Evolutionary conservation across 2,888 invertebrate species (phyloP).

Genomic region (Terebella lapidaria): DNA sequence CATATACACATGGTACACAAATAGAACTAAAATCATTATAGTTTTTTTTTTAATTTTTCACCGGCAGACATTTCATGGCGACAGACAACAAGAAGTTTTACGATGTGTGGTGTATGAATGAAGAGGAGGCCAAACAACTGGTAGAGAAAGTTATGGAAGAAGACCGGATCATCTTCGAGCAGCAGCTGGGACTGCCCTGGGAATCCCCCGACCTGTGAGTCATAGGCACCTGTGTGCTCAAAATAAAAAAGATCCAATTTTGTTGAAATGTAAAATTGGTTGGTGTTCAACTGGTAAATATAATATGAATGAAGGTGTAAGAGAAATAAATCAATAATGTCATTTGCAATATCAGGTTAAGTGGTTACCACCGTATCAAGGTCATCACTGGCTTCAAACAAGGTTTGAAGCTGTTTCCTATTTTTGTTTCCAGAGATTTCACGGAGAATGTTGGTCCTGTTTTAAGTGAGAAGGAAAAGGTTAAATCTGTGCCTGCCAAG

Average conservation of each 20-base stretch:
- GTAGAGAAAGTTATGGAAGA: conserved; percentile 39
- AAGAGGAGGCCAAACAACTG: conserved; percentile 47
- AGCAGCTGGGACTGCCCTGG: conserved; percentile 51
- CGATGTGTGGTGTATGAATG: conserved; percentile 54
- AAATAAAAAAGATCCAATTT: background rate
- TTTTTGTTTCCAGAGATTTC: conserved; percentile 32
- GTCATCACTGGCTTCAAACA: no score
- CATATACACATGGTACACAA: no score
- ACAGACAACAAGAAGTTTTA: conserved; percentile 51
- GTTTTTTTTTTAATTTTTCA: no score
- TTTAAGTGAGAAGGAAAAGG: conserved; percentile 28
- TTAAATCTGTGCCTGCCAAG: conserved; percentile 35
- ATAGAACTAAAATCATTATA: no score
- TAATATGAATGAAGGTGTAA: no score
- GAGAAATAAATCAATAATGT: no score
- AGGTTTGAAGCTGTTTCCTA: no score
- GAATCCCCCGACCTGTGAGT: conserved; percentile 22
- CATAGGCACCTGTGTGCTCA: no score
- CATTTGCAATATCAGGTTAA: no score
- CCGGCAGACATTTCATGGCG: conserved; percentile 51
- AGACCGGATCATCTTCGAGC: conserved; percentile 47
- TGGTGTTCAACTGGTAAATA: background rate
- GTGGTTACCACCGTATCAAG: no score
- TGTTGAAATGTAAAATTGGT: background rate
- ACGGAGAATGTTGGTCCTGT: conserved; percentile 49